Conservation (phyloP, 2,113 vertebrate genomes). For the Lates calcarifer region DNA sequence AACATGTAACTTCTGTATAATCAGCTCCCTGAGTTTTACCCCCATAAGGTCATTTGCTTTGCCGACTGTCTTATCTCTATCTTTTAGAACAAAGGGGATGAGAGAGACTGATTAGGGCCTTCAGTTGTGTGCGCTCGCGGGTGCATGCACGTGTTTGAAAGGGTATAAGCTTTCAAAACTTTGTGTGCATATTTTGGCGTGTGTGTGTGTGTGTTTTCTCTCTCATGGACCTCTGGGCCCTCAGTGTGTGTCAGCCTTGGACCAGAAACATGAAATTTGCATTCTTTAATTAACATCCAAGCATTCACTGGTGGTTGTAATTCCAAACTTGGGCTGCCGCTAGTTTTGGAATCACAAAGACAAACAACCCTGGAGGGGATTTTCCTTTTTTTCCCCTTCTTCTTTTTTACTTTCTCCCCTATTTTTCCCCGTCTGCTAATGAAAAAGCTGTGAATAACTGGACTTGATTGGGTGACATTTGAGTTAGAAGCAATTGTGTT, state of each 20-base stretch:
- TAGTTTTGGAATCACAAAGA: conserved; percentile 76
- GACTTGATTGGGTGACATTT: conserved; percentile 75
- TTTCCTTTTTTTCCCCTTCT: neutral
- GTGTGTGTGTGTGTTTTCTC: conserved; percentile 20
- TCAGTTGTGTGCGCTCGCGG: conserved; percentile 37
- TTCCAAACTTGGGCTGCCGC: conserved; percentile 65
- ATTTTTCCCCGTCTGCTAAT: conserved; percentile 34
- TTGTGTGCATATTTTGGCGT: conserved; percentile 35
- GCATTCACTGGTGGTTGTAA: conserved; percentile 78
- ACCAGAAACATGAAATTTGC: conserved; percentile 84
- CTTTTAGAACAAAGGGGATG: conserved; percentile 72
- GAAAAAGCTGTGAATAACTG: conserved; percentile 59
- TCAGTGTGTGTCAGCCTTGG: conserved; percentile 78
- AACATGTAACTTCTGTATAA: conserved; percentile 74
- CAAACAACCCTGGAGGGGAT: conserved; percentile 71
- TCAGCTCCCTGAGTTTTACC: conserved; percentile 65
- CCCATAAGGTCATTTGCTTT: conserved; percentile 70
- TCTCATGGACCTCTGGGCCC: conserved; percentile 72
- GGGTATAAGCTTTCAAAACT: conserved; percentile 57
- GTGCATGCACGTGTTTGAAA: conserved; percentile 16
- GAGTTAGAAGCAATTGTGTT: conserved; percentile 52
- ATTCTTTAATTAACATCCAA: conserved; percentile 85
- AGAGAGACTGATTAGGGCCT: conserved; percentile 70
- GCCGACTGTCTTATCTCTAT: conserved; percentile 64
- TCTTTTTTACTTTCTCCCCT: neutral